Percentiles rank a stretch among this genome's conserved stretches.
phyloP scores from a whole-genome alignment of 2,888 invertebrate genomes.

The Apoda limacodes region DNA sequence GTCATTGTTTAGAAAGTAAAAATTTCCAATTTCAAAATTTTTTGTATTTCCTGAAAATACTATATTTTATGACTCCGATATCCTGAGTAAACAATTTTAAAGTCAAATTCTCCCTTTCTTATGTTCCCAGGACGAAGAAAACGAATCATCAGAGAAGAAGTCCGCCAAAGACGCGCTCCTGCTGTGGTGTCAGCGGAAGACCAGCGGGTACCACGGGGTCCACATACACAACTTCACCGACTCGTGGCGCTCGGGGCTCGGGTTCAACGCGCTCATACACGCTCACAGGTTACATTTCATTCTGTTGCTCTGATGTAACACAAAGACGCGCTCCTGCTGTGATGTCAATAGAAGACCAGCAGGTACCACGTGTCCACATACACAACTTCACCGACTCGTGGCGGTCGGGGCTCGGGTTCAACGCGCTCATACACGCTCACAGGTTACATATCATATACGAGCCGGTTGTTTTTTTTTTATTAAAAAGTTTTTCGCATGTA shows the following conservation, averaged over 20 bases:
- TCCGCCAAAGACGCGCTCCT: slow-evolving; percentile 98
- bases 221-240: slow-evolving; percentile 91
- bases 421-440: slow-evolving; percentile 98
- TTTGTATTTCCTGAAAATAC: too few species aligned
- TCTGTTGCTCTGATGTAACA: too few species aligned
- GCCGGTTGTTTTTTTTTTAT: too few species aligned
- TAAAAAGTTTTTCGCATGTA: too few species aligned
- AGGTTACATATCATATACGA: too few species aligned
- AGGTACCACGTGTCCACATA: slow-evolving; percentile 93
- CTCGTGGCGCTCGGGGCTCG: slow-evolving; percentile 96
- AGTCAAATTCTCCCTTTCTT: too few species aligned
- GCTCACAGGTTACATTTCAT: slow-evolving; percentile 88
- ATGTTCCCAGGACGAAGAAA: slow-evolving; percentile 85
- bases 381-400: slow-evolving; percentile 94
- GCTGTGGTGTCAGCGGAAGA: slow-evolving; percentile 99
- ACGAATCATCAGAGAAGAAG: slow-evolving; percentile 96
- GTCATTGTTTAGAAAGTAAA: too few species aligned
- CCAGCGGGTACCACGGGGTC: slow-evolving; percentile 92
- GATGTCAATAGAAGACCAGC: slow-evolving; percentile 98
- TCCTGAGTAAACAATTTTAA: too few species aligned
- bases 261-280: slow-evolving; percentile 98
- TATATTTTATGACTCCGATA: too few species aligned
- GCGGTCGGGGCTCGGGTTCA: slow-evolving; percentile 97
- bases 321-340: slow-evolving; percentile 96
- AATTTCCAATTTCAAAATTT: too few species aligned